phyloP scores from a whole-genome alignment of 2,797 vertebrate species.

The Pipistrellus kuhlii region DNA sequence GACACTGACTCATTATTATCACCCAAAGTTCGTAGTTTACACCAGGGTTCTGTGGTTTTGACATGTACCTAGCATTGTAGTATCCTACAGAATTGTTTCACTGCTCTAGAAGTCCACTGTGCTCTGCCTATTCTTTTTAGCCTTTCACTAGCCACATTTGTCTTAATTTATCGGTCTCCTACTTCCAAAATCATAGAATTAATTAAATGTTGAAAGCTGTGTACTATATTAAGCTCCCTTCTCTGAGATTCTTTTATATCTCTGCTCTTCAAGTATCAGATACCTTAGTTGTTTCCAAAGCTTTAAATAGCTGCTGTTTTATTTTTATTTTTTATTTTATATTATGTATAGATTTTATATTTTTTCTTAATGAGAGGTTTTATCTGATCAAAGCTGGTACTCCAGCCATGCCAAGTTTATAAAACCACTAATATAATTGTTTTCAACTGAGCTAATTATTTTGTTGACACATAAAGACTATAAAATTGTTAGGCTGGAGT shows the following conservation, averaged over 20 bases:
- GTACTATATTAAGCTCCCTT: too few species aligned
- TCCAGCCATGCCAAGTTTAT: not conserved
- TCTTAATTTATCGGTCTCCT: not conserved
- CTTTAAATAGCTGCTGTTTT: too few species aligned
- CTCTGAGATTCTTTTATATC: not conserved
- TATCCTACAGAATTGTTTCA: not conserved
- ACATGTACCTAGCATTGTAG: not conserved
- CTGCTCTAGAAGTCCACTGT: not conserved
- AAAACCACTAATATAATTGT: not conserved
- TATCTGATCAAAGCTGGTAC: not conserved
- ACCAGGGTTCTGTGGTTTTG: not conserved
- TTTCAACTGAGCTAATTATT: slow-evolving; percentile 52
- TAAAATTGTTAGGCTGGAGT: not conserved
- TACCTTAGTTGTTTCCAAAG: too few species aligned
- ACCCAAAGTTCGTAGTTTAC: not conserved
- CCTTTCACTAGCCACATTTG: not conserved
- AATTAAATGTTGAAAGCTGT: not conserved
- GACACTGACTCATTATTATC: not conserved
- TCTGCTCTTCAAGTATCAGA: too few species aligned
- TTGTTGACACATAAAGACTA: slow-evolving; percentile 7
- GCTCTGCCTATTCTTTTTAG: not conserved
- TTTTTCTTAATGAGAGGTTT: slow-evolving; percentile 29
- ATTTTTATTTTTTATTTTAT: not conserved
- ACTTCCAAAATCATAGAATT: not conserved
- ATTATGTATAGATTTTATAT: not conserved